A percentile compares a stretch with the other conserved stretches of the same genome.
Evolutionary conservation across 2,888 invertebrate genomes (phyloP).

Genomic region (Himalopsyche japonica): DNA sequence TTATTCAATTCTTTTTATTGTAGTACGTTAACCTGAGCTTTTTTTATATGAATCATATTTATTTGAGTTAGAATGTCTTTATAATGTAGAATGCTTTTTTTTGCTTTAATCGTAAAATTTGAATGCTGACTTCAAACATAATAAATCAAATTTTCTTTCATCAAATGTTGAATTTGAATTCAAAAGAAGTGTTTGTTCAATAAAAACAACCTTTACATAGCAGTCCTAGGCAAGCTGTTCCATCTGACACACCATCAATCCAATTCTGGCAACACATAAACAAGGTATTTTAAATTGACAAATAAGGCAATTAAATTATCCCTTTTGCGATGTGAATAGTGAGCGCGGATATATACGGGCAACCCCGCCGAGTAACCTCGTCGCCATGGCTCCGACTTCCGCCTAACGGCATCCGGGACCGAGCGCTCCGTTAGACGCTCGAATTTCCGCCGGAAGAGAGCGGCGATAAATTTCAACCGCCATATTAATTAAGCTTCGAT

Average conservation of each 20-base stretch:
- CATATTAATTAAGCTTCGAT: conserved; percentile 32
- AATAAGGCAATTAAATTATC: background rate
- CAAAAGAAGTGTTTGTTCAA: background rate
- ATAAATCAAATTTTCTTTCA: background rate
- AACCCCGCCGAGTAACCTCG: background rate
- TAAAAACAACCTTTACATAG: background rate
- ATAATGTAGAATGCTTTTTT: no score
- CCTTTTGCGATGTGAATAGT: background rate
- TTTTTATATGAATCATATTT: no score
- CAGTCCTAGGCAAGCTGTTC: background rate
- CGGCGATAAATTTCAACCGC: conserved; percentile 28
- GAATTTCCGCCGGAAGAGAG: conserved; percentile 23
- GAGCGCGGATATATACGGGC: background rate
- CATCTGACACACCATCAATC: background rate
- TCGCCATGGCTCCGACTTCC: conserved; percentile 4
- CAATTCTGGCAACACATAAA: background rate
- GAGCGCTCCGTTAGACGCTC: conserved; percentile 18
- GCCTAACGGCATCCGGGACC: conserved; percentile 19
- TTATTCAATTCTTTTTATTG: no score
- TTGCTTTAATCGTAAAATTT: no score
- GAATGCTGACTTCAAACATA: no score
- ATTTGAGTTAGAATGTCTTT: no score
- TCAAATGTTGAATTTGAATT: background rate
- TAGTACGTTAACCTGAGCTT: no score
- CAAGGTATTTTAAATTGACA: background rate